Evolutionary conservation across 2,888 invertebrate species (phyloP).

Genomic region (Erpobdella octoculata): DNA sequence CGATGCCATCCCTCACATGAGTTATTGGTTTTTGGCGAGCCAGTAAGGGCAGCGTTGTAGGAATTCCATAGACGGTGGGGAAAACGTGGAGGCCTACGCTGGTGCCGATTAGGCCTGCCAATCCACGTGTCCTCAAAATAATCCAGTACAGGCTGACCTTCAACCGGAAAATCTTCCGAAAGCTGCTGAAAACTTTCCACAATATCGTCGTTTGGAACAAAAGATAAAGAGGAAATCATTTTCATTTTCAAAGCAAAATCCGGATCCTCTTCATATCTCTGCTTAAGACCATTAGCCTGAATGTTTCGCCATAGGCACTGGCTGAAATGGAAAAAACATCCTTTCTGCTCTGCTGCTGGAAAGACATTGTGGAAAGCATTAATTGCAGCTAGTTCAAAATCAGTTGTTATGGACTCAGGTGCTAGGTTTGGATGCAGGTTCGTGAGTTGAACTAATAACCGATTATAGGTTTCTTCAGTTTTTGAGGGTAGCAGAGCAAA

Average conservation of each 20-base stretch:
- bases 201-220: neutral
- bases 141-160: neutral
- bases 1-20: conserved; percentile 5
- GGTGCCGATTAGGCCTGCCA: neutral
- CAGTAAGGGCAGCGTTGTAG: neutral
- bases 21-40: neutral
- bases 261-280: neutral
- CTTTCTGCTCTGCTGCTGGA: neutral
- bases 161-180: neutral
- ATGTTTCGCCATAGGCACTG: conserved; percentile 7
- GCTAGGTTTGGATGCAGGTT: neutral
- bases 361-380: neutral
- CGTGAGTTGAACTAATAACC: neutral
- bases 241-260: conserved; percentile 4
- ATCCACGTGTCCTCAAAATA: conserved; percentile 14
- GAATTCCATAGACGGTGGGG: neutral
- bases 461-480: conserved; percentile 12
- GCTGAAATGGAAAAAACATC: conserved; percentile 12
- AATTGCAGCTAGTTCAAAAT: neutral
- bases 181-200: conserved; percentile 1
- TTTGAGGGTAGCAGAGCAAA: conserved; percentile 5
- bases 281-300: neutral
- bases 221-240: neutral
- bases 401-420: neutral
- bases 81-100: conserved; percentile 12